phyloP scores from a whole-genome alignment of 2,888 invertebrate genomes.

The Myathropa florea region DNA sequence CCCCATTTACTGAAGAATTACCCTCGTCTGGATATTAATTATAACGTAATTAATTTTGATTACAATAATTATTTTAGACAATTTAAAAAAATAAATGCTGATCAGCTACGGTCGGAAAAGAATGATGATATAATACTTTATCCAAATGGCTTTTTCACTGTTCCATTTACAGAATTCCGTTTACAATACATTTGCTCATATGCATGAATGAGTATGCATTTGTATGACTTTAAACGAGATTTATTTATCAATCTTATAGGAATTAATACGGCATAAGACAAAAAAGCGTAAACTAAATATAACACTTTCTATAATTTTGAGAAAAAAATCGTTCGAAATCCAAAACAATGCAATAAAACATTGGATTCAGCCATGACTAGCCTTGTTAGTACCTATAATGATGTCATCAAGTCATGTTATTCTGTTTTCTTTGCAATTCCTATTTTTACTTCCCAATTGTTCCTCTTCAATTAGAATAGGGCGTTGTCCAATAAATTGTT shows the following conservation, averaged over 20 bases:
- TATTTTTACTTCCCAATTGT: slow-evolving; percentile 39
- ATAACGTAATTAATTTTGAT: background rate
- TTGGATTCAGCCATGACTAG: background rate
- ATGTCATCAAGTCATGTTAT: slow-evolving; percentile 49
- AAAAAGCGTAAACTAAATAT: background rate
- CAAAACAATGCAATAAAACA: background rate
- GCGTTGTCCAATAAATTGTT: slow-evolving; percentile 48
- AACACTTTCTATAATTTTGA: background rate
- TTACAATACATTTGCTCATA: background rate
- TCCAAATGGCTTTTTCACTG: slow-evolving; percentile 25
- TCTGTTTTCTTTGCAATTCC: background rate
- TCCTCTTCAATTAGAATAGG: slow-evolving; percentile 44
- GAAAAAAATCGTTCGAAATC: background rate
- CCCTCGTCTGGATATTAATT: background rate
- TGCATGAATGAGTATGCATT: background rate
- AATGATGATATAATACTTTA: slow-evolving; percentile 60
- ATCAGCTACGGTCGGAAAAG: slow-evolving; percentile 2
- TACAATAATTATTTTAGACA: slow-evolving; percentile 15
- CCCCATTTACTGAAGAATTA: background rate
- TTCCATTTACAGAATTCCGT: background rate
- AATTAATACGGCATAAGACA: background rate
- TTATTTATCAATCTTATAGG: too few species aligned
- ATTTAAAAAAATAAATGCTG: slow-evolving; percentile 12
- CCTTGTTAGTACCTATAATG: slow-evolving; percentile 35
- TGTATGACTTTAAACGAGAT: background rate